Conservation (phyloP, 2,113 vertebrate genomes). For the Geococcyx californianus region DNA sequence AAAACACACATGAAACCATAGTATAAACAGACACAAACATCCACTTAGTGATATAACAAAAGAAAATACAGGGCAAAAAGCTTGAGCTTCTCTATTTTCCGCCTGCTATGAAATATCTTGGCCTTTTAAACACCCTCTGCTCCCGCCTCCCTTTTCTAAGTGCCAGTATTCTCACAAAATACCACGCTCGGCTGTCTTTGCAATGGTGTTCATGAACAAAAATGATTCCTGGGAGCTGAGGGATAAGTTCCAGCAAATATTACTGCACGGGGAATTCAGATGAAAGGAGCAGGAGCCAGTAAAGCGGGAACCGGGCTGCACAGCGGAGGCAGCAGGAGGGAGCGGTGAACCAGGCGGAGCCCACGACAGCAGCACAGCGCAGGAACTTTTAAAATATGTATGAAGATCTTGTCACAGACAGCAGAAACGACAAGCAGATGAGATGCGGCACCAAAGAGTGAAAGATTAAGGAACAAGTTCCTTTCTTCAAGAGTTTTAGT, state of each 20-base stretch:
- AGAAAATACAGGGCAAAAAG: neutral
- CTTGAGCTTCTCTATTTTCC: neutral
- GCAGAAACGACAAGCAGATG: neutral
- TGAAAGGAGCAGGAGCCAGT: neutral
- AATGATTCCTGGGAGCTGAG: neutral
- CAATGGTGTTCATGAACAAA: neutral
- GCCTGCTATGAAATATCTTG: neutral
- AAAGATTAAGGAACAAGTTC: neutral
- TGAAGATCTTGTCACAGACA: neutral
- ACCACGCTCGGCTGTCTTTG: neutral
- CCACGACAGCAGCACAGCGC: neutral
- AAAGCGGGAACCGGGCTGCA: neutral
- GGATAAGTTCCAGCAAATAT: neutral
- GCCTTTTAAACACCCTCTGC: neutral
- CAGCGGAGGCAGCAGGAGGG: neutral
- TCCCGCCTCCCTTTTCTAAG: neutral
- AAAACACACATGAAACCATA: conserved; percentile 30
- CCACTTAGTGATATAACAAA: conserved; percentile 58
- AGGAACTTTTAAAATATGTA: neutral
- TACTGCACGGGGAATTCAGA: neutral
- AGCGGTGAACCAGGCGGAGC: neutral
- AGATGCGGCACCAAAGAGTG: neutral
- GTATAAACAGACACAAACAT: conserved; percentile 59
- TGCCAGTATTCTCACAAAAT: neutral
- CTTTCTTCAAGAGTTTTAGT: neutral